Conservation (phyloP, 2,888 invertebrate species). For the Bembecia ichneumoniformis region DNA sequence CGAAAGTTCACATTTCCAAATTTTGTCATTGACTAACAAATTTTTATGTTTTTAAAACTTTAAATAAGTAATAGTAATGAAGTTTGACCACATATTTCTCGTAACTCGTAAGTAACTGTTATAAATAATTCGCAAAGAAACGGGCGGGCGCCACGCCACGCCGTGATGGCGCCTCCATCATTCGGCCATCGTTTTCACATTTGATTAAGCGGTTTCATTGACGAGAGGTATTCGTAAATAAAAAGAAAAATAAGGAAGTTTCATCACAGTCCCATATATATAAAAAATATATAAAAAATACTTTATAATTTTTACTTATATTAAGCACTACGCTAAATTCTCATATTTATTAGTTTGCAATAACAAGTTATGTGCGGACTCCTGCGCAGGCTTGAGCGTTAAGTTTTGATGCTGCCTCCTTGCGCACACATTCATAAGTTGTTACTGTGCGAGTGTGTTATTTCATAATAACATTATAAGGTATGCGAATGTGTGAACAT, state of each 20-base stretch:
- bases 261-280: too few species aligned
- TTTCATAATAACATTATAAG: slow-evolving; percentile 28
- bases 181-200: not conserved
- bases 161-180: slow-evolving; percentile 5
- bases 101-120: slow-evolving; percentile 5
- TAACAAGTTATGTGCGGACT: not conserved
- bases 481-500: slow-evolving; percentile 29
- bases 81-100: not conserved
- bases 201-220: too few species aligned
- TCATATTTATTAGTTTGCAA: too few species aligned
- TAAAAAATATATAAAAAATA: too few species aligned
- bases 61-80: not conserved
- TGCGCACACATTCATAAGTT: slow-evolving; percentile 20
- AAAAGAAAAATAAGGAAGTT: too few species aligned
- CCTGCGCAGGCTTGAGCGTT: slow-evolving; percentile 16
- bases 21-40: too few species aligned
- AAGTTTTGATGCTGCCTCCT: slow-evolving; percentile 27
- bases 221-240: too few species aligned
- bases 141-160: slow-evolving; percentile 3
- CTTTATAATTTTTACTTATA: too few species aligned
- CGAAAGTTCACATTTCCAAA: too few species aligned
- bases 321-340: too few species aligned
- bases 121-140: slow-evolving; percentile 2
- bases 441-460: slow-evolving; percentile 16
- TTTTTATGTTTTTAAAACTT: too few species aligned